Conservation (phyloP, 2,797 vertebrate genomes). For the Sebastes diploproa region DNA sequence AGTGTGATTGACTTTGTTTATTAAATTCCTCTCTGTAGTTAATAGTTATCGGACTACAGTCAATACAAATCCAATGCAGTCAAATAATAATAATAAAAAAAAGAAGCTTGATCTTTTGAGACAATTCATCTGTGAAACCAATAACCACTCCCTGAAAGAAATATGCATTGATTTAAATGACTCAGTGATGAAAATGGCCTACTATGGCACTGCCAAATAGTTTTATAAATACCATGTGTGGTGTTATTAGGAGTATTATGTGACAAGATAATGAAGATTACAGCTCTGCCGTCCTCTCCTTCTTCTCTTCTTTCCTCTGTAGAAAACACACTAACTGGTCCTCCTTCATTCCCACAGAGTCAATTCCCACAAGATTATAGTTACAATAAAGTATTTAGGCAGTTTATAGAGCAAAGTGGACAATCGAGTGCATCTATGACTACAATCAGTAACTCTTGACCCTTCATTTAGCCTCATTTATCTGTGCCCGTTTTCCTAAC, state of each 20-base stretch:
- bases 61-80: constrained; percentile 29
- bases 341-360: not conserved
- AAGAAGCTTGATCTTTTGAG: constrained; percentile 3
- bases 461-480: not conserved
- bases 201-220: not conserved
- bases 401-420: not conserved
- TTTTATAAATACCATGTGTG: constrained; percentile 5
- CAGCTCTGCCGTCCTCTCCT: no score
- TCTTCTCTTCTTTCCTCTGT: no score
- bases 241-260: constrained; percentile 4
- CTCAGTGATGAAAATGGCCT: not conserved
- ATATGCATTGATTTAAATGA: constrained; percentile 28
- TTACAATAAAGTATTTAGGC: not conserved
- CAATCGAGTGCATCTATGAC: not conserved
- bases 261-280: not conserved
- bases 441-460: not conserved
- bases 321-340: no score
- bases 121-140: constrained; percentile 26
- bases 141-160: constrained; percentile 15
- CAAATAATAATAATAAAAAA: not conserved
- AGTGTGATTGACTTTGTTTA: not conserved
- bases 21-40: constrained; percentile 4
- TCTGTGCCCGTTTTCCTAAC: not conserved
- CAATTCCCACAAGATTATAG: not conserved
- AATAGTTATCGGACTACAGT: constrained; percentile 13